These are phyloP conservation scores for Cactoblastis cactorum DNA, from an alignment of 2,888 invertebrate genomes.

Conservation along the genomic window DNA sequence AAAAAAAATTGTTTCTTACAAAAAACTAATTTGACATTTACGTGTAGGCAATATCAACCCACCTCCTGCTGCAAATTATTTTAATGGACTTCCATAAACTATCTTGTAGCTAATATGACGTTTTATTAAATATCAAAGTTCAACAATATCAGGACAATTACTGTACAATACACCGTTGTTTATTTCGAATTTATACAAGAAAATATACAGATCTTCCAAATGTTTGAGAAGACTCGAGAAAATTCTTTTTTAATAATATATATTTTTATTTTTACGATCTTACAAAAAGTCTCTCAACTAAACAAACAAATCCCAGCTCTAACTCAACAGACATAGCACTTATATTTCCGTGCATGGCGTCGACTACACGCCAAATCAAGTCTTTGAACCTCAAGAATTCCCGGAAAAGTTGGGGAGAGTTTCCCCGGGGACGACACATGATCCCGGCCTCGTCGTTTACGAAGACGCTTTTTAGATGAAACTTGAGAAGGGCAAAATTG, in stretches of 20 bases:
- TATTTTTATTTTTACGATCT: not conserved
- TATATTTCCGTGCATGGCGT: conserved; percentile 55
- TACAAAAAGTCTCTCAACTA: no score
- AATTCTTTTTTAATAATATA: not conserved
- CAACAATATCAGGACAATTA: no score
- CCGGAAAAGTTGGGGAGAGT: conserved; percentile 27
- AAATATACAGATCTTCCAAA: no score
- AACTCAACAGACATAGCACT: conserved; percentile 24
- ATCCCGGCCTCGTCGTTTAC: conserved; percentile 43
- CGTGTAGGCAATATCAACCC: not conserved
- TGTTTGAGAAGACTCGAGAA: no score
- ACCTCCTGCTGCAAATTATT: not conserved
- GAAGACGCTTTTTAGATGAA: conserved; percentile 43
- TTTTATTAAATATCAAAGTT: not conserved
- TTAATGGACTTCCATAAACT: not conserved
- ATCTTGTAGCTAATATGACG: not conserved
- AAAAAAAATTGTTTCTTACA: not conserved
- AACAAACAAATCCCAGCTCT: conserved; percentile 30
- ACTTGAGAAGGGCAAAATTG: conserved; percentile 49
- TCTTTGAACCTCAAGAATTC: conserved; percentile 51
- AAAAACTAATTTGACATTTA: not conserved
- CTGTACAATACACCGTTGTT: not conserved
- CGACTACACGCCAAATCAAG: conserved; percentile 54
- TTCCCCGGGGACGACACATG: conserved; percentile 31
- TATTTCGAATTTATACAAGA: not conserved